Percentiles rank a stretch among this genome's conserved stretches.
These are phyloP conservation scores for Camponotus vicinus DNA, from an alignment of 1,140 invertebrate genomes.

Conservation along the genomic window DNA sequence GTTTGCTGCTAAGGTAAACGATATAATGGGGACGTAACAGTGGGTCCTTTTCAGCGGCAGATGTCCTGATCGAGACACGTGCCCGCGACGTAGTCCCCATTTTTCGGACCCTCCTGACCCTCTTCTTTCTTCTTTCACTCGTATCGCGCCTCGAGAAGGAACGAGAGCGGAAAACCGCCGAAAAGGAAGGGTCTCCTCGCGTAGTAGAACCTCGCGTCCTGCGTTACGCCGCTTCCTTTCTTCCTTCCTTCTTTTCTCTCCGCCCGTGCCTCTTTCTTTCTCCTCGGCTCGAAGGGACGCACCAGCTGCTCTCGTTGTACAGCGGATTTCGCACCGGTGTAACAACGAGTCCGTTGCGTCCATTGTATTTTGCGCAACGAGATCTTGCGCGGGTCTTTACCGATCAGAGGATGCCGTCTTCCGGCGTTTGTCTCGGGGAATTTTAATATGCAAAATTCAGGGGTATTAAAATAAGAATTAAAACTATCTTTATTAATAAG, in stretches of 20 bases:
- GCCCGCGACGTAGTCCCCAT: slow-evolving; percentile 70
- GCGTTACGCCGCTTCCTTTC: slow-evolving; percentile 21
- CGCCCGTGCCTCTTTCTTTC: slow-evolving; percentile 53
- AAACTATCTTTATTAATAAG: background rate
- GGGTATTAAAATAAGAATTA: background rate
- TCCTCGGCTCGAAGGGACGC: slow-evolving; percentile 21
- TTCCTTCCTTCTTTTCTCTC: slow-evolving; percentile 40
- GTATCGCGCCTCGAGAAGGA: slow-evolving; percentile 22
- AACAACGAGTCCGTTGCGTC: slow-evolving; percentile 32
- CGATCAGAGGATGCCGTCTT: background rate
- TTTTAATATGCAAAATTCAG: background rate
- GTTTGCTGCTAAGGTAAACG: slow-evolving; percentile 80
- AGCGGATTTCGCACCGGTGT: slow-evolving; percentile 62
- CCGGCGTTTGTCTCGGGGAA: background rate
- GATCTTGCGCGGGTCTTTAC: background rate
- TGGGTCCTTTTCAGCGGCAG: slow-evolving; percentile 83
- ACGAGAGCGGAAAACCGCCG: slow-evolving; percentile 63
- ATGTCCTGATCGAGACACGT: slow-evolving; percentile 83
- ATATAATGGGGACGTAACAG: slow-evolving; percentile 82
- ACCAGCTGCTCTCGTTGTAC: slow-evolving; percentile 70
- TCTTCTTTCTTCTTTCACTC: slow-evolving; percentile 52
- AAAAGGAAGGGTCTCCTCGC: slow-evolving; percentile 36
- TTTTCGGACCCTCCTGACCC: slow-evolving; percentile 57
- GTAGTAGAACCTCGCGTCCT: slow-evolving; percentile 23
- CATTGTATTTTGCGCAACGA: slow-evolving; percentile 54